Conservation (phyloP, 2,888 invertebrate species). For the Drosophila kokeensis region DNA sequence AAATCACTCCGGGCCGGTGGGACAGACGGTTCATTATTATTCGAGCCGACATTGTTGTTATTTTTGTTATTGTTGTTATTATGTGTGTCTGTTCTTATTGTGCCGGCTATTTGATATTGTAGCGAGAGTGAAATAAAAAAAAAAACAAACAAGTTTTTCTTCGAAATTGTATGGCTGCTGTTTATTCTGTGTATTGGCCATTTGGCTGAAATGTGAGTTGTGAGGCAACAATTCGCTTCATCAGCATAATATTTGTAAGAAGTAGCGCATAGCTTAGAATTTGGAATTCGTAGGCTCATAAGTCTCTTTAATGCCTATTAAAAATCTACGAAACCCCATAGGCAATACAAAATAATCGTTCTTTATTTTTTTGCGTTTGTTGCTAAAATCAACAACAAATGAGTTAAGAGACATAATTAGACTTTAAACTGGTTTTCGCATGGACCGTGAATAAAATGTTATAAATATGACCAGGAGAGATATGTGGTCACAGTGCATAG, state of each 20-base stretch:
- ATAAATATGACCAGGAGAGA: background rate
- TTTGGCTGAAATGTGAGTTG: slow-evolving; percentile 12
- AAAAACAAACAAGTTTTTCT: slow-evolving; percentile 63
- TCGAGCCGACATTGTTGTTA: slow-evolving; percentile 49
- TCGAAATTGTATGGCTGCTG: slow-evolving; percentile 28
- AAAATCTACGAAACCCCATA: background rate
- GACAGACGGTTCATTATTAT: slow-evolving; percentile 42
- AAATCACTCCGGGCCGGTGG: slow-evolving; percentile 10
- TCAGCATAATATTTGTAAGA: background rate
- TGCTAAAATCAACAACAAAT: background rate
- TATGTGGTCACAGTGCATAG: background rate
- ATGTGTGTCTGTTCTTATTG: slow-evolving; percentile 40
- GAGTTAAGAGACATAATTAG: slow-evolving; percentile 2
- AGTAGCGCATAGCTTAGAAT: background rate
- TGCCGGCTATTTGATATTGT: slow-evolving; percentile 56
- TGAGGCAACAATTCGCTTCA: slow-evolving; percentile 5
- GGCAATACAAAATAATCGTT: background rate
- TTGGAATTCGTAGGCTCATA: background rate
- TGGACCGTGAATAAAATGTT: background rate
- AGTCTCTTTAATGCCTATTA: background rate
- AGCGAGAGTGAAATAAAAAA: slow-evolving; percentile 19
- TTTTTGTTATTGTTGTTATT: slow-evolving; percentile 6
- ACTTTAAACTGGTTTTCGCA: slow-evolving; percentile 40
- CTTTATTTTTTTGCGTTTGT: too few species aligned
- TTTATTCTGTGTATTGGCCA: slow-evolving; percentile 21